These are phyloP conservation scores for Mimumesa dahlbomi DNA, from an alignment of 2,888 invertebrate genomes.

Conservation along the genomic window DNA sequence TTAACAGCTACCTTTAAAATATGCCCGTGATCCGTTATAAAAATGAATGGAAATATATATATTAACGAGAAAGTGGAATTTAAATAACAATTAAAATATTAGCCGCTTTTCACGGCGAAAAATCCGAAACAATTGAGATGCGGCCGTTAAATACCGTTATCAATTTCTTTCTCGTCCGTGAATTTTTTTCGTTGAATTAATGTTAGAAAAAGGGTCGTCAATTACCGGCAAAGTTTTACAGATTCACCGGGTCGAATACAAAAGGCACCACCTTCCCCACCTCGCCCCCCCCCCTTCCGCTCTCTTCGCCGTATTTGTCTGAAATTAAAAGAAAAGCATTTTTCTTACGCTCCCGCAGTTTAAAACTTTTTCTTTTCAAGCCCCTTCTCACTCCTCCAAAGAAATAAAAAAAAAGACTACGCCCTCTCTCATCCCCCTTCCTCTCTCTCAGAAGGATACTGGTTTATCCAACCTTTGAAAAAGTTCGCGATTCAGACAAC, in stretches of 20 bases:
- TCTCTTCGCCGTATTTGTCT: slow-evolving; percentile 61
- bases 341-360: slow-evolving; percentile 62
- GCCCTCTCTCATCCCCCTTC: too few relatives aligned
- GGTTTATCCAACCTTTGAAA: slow-evolving; percentile 77
- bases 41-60: too few relatives aligned
- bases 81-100: too few relatives aligned
- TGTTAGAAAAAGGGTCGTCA: slow-evolving; percentile 51
- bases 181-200: slow-evolving; percentile 60
- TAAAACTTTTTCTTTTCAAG: slow-evolving; percentile 70
- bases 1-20: too few relatives aligned
- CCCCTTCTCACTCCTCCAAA: slow-evolving; percentile 48
- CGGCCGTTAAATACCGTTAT: slow-evolving; percentile 9
- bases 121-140: slow-evolving; percentile 7
- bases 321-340: slow-evolving; percentile 66
- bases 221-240: slow-evolving; percentile 68
- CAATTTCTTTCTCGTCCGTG: slow-evolving; percentile 9
- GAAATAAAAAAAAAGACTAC: slow-evolving; percentile 67
- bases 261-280: slow-evolving; percentile 55
- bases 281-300: slow-evolving; percentile 42
- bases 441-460: slow-evolving; percentile 59
- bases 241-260: slow-evolving; percentile 52
- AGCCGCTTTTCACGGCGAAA: too few relatives aligned
- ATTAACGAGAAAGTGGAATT: too few relatives aligned
- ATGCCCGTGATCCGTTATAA: too few relatives aligned
- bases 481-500: slow-evolving; percentile 74